Evolutionary conservation across 2,113 vertebrate species (phyloP).

Genomic region (Limnothrissa miodon): DNA sequence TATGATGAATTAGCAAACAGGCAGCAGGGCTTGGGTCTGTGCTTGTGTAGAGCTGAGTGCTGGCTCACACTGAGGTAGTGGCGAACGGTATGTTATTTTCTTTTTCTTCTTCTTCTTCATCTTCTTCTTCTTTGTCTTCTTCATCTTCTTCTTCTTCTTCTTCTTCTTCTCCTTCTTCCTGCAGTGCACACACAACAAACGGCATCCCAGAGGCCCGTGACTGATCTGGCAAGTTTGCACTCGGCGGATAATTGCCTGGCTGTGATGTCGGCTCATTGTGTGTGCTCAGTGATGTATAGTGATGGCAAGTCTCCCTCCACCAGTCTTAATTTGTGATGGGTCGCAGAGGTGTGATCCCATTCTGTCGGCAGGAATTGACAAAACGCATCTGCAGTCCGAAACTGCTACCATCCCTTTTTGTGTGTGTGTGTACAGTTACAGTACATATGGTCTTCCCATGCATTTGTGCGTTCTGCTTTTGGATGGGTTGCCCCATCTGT

Average conservation of each 20-base stretch:
- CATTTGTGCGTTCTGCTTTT: background rate
- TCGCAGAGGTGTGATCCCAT: background rate
- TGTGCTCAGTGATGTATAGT: conserved; percentile 11
- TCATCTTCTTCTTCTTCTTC: no score
- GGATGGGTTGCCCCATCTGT: background rate
- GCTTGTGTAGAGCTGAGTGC: background rate
- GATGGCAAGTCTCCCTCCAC: conserved; percentile 8
- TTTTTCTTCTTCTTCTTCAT: no score
- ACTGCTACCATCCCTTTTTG: background rate
- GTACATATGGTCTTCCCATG: background rate
- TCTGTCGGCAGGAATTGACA: conserved; percentile 7
- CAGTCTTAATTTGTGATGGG: conserved; percentile 19
- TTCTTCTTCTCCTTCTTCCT: background rate
- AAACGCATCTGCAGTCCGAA: background rate
- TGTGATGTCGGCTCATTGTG: conserved; percentile 16
- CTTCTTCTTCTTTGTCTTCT: no score
- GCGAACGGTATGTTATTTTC: background rate
- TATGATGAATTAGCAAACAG: conserved; percentile 16
- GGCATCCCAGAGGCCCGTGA: background rate
- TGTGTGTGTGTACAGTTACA: background rate
- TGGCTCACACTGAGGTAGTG: background rate
- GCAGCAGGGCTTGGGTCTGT: background rate
- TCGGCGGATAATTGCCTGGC: background rate
- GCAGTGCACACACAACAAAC: background rate
- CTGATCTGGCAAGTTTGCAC: background rate